Evolutionary conservation across 2,113 vertebrate genomes (phyloP).

Genomic region (Dolichallabes microphthalmus): DNA sequence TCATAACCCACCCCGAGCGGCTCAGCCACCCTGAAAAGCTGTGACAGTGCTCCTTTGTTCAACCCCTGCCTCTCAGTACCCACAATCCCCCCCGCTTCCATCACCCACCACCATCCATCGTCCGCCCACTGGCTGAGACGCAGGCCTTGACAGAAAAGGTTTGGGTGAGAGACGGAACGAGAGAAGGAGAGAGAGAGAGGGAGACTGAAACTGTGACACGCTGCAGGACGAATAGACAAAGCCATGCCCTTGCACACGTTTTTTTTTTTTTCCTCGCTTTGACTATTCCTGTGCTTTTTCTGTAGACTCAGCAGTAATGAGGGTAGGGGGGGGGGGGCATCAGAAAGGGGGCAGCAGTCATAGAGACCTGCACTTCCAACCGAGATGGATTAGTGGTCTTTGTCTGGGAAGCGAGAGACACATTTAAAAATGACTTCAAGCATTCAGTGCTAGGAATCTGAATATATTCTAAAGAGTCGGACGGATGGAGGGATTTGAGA

Average conservation of each 20-base stretch:
- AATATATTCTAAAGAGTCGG: neutral
- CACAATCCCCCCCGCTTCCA: constrained; percentile 24
- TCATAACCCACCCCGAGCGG: constrained; percentile 57
- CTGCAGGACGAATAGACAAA: constrained; percentile 34
- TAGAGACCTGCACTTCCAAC: constrained; percentile 18
- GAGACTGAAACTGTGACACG: constrained; percentile 23
- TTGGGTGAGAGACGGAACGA: constrained; percentile 57
- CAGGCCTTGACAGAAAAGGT: constrained; percentile 79
- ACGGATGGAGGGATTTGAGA: neutral
- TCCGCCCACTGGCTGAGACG: constrained; percentile 69
- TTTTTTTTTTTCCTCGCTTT: constrained; percentile 71
- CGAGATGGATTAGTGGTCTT: constrained; percentile 41
- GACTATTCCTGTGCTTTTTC: constrained; percentile 76
- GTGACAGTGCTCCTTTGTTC: constrained; percentile 90
- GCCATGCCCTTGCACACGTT: constrained; percentile 54
- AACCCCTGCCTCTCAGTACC: constrained; percentile 52
- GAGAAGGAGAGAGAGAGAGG: constrained; percentile 47
- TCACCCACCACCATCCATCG: constrained; percentile 31
- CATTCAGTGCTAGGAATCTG: neutral
- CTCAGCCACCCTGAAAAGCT: constrained; percentile 62
- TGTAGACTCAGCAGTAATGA: constrained; percentile 65
- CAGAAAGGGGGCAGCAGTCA: constrained; percentile 55
- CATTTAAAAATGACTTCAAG: constrained; percentile 1
- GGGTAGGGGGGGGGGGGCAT: constrained; percentile 62
- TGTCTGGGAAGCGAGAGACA: constrained; percentile 31